Evolutionary conservation across 2,113 vertebrate species (phyloP), one percentile per base, ranked within the genome.

Genomic region (Syrmaticus mikado): DNA sequence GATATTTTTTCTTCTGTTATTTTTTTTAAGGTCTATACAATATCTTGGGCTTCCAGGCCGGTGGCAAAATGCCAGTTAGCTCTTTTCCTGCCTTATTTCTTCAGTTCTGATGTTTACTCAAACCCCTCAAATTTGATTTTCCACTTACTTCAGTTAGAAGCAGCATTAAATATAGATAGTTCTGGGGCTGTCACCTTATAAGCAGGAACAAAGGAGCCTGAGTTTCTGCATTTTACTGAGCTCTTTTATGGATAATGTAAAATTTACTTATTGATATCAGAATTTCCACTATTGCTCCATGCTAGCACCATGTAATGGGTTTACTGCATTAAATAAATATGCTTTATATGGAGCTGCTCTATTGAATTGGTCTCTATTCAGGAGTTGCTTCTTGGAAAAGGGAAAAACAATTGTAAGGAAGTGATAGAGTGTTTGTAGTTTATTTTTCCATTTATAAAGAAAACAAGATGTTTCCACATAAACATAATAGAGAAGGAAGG

Each of bases 361-460:
- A 6, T 60, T 7, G 20, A 50, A 2, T 28, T 11, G 50, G 71
- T 75, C 50, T 74, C 55, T 73, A 46, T 68, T 85, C 36, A 83
- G 64, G 48, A 8, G 0, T 36, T 67, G 36, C 52, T 77, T 92
- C 72, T 78, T 68, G 41, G 34, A 60, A 92, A 34, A 62, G 11
- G 30, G 48, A 79, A 87, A 25, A 24, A 85, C 14, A 8, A 7
- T 55, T 93, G 46, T 25, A 71, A 81, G 27, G 10, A 62, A 41
- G 48, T 8, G 9, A 52, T 78, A 38, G 11, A 60, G 34, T 5
- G 7, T 77, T 52, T 93, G 28, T 41, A 60, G 55, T 88, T 81
- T 86, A 67, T 90, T 85, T 81, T 75, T 67, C 73, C 32, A 6
- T 84, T 86, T 87, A 25, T 79, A 82, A 95, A 76, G 46, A 88